A percentile compares a stretch with the other conserved stretches of the same genome.
Evolutionary conservation across 2,888 invertebrate species (phyloP).

Genomic region (Plagiodera versicolora): DNA sequence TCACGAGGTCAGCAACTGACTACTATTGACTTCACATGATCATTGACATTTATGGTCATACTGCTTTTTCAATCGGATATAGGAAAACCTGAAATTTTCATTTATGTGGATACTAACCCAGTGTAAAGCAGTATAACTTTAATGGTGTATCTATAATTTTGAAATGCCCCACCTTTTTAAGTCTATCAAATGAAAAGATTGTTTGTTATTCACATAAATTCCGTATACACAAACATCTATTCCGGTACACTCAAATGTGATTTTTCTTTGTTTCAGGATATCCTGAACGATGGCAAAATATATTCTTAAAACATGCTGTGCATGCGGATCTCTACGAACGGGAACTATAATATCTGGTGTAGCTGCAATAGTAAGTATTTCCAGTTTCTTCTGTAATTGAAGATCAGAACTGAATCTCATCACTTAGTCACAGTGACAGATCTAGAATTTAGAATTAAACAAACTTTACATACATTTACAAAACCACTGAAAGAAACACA

Average conservation of each 20-base stretch:
- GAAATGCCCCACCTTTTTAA: too few species aligned
- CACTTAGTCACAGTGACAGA: too few species aligned
- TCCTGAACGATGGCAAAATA: slow-evolving; percentile 34
- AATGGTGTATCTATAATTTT: too few species aligned
- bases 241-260: not conserved
- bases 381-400: not conserved
- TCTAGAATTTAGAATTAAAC: too few species aligned
- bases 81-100: not conserved
- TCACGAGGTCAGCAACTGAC: slow-evolving; percentile 19
- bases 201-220: too few species aligned
- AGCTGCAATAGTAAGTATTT: slow-evolving; percentile 66
- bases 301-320: slow-evolving; percentile 68
- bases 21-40: slow-evolving; percentile 9
- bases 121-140: too few species aligned
- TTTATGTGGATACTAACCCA: not conserved
- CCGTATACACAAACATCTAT: not conserved
- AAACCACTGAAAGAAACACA: too few species aligned
- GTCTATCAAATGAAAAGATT: too few species aligned
- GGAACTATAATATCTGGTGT: slow-evolving; percentile 75
- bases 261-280: slow-evolving; percentile 26
- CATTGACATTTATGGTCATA: slow-evolving; percentile 18
- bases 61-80: slow-evolving; percentile 17
- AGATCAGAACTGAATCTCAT: too few species aligned
- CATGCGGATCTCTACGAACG: slow-evolving; percentile 70
- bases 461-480: too few species aligned